Conservation (phyloP, 2,888 invertebrate species). For the Serrognathus titanus region DNA sequence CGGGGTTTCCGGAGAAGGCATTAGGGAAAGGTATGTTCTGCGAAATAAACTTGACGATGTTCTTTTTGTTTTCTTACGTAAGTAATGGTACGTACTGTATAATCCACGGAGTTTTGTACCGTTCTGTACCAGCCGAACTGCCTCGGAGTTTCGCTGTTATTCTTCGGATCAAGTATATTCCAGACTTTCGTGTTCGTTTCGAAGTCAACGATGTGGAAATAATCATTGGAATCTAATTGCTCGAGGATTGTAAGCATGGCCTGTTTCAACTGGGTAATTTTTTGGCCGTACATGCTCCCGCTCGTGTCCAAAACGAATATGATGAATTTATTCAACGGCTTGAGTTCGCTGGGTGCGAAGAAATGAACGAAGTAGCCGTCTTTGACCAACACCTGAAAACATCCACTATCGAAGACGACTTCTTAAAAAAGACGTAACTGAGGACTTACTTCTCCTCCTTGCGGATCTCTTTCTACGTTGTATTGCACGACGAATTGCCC, state of each 20-base stretch:
- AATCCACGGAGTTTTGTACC: too few species aligned
- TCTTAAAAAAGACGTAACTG: neutral
- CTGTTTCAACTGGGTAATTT: conserved; percentile 62
- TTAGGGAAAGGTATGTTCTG: conserved; percentile 37
- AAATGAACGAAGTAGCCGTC: conserved; percentile 76
- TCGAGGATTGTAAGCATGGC: conserved; percentile 67
- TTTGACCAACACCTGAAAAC: conserved; percentile 55
- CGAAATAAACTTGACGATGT: neutral
- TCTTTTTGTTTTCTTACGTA: too few species aligned
- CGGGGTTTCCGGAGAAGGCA: conserved; percentile 53
- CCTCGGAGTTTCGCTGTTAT: neutral
- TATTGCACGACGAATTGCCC: conserved; percentile 71
- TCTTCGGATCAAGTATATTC: conserved; percentile 42
- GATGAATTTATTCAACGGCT: conserved; percentile 62
- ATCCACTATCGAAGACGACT: conserved; percentile 1
- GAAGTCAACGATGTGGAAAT: conserved; percentile 68
- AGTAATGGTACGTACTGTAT: too few species aligned
- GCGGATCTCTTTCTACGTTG: conserved; percentile 60
- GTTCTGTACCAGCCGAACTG: too few species aligned
- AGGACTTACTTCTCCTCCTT: conserved; percentile 55
- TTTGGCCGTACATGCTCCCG: conserved; percentile 69
- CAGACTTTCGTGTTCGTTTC: conserved; percentile 54
- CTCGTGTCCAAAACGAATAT: conserved; percentile 75
- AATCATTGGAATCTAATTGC: conserved; percentile 60
- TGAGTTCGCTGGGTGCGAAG: conserved; percentile 62